Conservation (phyloP, 2,888 invertebrate species). For the Idaea aversata region DNA sequence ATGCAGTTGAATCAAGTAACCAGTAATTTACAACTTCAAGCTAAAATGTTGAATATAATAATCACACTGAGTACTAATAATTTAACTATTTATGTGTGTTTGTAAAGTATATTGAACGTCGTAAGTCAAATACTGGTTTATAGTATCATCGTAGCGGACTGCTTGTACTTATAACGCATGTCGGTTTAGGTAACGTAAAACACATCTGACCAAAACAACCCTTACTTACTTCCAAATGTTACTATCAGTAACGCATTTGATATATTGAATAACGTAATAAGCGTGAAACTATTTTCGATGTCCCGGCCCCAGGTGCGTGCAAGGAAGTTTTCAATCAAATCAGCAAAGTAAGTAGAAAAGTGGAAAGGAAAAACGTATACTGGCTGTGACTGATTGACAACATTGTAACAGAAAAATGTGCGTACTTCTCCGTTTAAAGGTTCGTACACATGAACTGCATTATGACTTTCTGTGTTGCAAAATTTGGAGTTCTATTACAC, state of each 20-base stretch:
- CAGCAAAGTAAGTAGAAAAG: conserved; percentile 55
- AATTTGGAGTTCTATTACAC: not conserved
- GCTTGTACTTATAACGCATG: no score
- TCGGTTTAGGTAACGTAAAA: no score
- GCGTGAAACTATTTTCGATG: conserved; percentile 22
- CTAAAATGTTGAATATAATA: no score
- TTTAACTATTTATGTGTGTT: no score
- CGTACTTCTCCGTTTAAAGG: conserved; percentile 7
- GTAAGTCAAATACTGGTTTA: no score
- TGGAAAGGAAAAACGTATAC: conserved; percentile 55
- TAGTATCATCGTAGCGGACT: no score
- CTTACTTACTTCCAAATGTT: not conserved
- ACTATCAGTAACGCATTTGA: conserved; percentile 8
- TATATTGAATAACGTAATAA: conserved; percentile 14
- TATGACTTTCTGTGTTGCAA: conserved; percentile 6
- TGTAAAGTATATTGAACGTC: no score
- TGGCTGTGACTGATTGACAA: conserved; percentile 74
- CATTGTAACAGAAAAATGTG: conserved; percentile 53
- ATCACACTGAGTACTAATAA: no score
- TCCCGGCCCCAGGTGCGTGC: conserved; percentile 62
- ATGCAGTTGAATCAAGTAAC: no score
- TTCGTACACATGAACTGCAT: not conserved
- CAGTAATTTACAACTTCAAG: no score
- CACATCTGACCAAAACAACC: not conserved
- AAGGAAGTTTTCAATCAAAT: conserved; percentile 77